A percentile compares a stretch with the other conserved stretches of the same genome.
phyloP scores from a whole-genome alignment of 2,888 invertebrate genomes.

The Hololepta plana region DNA sequence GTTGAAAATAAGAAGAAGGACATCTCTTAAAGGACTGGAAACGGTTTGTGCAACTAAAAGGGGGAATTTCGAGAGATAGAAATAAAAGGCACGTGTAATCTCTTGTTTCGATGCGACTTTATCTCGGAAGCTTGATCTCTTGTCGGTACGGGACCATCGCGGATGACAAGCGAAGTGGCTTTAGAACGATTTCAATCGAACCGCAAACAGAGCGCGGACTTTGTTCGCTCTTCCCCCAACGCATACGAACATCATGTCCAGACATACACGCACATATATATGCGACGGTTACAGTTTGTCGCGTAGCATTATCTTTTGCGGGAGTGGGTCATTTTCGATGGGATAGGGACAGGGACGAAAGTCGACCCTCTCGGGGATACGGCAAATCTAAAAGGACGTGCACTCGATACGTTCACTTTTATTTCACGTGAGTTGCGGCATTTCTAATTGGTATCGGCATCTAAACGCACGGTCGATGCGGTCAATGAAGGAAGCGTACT shows the following conservation, averaged over 20 bases:
- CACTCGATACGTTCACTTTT: too few relatives aligned
- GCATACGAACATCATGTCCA: too few relatives aligned
- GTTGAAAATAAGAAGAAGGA: conserved; percentile 2
- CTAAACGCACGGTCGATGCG: conserved; percentile 14
- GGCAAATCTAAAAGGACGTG: conserved; percentile 17
- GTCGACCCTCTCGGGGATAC: too few relatives aligned
- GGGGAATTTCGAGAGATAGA: neutral
- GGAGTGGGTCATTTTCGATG: conserved; percentile 12
- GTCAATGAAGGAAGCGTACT: conserved; percentile 23
- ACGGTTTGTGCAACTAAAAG: too few relatives aligned
- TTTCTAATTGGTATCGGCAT: conserved; percentile 16
- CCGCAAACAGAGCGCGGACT: too few relatives aligned
- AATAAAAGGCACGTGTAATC: conserved; percentile 17
- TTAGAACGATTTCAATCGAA: conserved; percentile 25
- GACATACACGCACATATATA: neutral
- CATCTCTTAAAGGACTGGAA: conserved; percentile 5
- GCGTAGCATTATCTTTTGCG: conserved; percentile 19
- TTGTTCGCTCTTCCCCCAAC: conserved; percentile 12
- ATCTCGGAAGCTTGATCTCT: conserved; percentile 21
- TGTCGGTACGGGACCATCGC: conserved; percentile 15
- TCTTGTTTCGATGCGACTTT: conserved; percentile 22
- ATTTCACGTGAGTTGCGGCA: conserved; percentile 11
- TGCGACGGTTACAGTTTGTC: conserved; percentile 17
- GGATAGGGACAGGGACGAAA: too few relatives aligned
- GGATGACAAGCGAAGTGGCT: conserved; percentile 24